phyloP scores from a whole-genome alignment of 92 coral and sea anemone species.

The Ricordea florida region DNA sequence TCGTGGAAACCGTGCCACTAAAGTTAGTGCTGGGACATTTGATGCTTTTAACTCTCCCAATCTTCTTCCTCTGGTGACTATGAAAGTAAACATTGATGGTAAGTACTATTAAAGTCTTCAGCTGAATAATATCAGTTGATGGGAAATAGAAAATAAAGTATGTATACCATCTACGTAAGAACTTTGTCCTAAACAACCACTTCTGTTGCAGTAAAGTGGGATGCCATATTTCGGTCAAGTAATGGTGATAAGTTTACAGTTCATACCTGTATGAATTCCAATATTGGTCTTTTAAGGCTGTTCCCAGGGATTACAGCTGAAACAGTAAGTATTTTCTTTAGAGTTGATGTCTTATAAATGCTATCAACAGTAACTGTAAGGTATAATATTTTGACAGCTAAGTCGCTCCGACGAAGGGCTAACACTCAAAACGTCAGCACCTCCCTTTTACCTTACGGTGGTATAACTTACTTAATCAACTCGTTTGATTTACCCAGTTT shows the following conservation, averaged over 20 bases:
- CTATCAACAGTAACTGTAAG: background rate
- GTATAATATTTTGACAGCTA: background rate
- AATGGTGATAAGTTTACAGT: constrained; percentile 70
- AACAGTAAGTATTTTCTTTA: constrained; percentile 66
- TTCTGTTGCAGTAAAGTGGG: constrained; percentile 83
- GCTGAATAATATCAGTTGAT: no score
- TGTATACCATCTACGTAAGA: background rate
- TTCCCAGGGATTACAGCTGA: constrained; percentile 96
- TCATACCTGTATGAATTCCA: constrained; percentile 85
- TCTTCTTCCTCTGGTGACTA: constrained; percentile 86
- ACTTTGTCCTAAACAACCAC: background rate
- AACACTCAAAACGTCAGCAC: no score
- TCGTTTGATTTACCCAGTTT: no score
- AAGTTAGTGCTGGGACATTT: constrained; percentile 95
- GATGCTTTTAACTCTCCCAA: constrained; percentile 97
- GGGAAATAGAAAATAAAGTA: no score
- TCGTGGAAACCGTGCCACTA: constrained; percentile 94
- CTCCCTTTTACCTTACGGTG: no score
- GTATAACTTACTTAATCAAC: no score
- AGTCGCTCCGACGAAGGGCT: no score
- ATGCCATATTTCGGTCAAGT: constrained; percentile 93
- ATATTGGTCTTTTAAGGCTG: constrained; percentile 87
- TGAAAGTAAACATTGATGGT: constrained; percentile 99
- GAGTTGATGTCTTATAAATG: background rate
- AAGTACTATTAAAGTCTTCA: background rate